Evolutionary conservation across 2,888 invertebrate species (phyloP), one percentile per base, ranked within the genome.

Genomic region (Platerodrilus igneus): DNA sequence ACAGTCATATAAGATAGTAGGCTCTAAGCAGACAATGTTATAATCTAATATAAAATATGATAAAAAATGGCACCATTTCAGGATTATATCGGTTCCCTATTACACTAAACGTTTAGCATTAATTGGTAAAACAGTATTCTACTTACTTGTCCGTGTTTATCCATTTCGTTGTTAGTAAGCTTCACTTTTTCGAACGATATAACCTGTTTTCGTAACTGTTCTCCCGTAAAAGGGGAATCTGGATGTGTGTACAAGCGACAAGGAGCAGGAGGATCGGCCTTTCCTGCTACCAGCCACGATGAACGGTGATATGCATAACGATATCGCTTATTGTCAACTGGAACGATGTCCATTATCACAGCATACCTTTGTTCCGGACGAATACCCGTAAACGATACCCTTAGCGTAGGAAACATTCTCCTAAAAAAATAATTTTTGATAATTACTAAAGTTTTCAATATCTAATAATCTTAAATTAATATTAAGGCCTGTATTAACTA

Each of bases 171-270:
- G 68, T 87, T 88, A 55, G 87, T 88, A 42, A 87, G 74, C 63
- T 87, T 88, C 57, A 86, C 81, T 68, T 87, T 88, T 66, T 87
- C 87, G 69, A 87, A 87, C 22, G 84, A 83, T 42, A 88, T 81
- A 47, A 84, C 81, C 64, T 86, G 85, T 59, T 85, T 84, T 56
- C 78, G 72, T 34, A 87, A 76, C 60, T 85, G 85, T 52, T 86
- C 84, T 1, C 83, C 84, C 30, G 80, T 81, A 66, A 82, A 86
- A n/a, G 86, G 86, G 1, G 82, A 82, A 63, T 87, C 86, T 2
- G 86, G 86, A 66, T 87, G 86, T 34, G 81, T 75, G 70, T 86
- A 85, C 49, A 86, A 75, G 38, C 86, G 69, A 47, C 76, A 75
- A 8, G 83, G 83, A 1, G 80, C 76, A 50, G 85, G 84, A 10